Evolutionary conservation across 2,888 invertebrate species (phyloP).

Genomic region (Spilarctia lutea): DNA sequence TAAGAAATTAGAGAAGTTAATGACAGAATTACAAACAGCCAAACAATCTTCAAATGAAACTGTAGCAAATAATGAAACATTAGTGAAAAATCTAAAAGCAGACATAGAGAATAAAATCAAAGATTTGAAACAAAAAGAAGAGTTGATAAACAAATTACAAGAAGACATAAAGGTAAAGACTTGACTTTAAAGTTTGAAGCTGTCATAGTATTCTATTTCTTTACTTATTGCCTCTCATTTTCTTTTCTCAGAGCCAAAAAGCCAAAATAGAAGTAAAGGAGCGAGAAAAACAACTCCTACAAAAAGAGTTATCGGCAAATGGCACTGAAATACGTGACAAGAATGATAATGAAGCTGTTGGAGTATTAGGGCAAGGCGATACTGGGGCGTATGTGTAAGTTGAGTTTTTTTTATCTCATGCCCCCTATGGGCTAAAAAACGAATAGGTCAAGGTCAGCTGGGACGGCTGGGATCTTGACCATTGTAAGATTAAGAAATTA

Average conservation of each 20-base stretch:
- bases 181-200: background rate
- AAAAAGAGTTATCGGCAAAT: slow-evolving; percentile 70
- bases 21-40: slow-evolving; percentile 75
- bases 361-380: slow-evolving; percentile 73
- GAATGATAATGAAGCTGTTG: slow-evolving; percentile 76
- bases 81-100: slow-evolving; percentile 70
- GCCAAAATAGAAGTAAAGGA: slow-evolving; percentile 76
- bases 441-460: background rate
- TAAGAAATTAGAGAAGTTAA: slow-evolving; percentile 76
- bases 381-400: slow-evolving; percentile 68
- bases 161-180: slow-evolving; percentile 76
- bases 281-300: slow-evolving; percentile 72
- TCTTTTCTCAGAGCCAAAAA: slow-evolving; percentile 71
- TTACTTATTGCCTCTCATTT: slow-evolving; percentile 8
- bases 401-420: background rate
- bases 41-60: slow-evolving; percentile 73
- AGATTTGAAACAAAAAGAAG: slow-evolving; percentile 76
- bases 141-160: slow-evolving; percentile 71
- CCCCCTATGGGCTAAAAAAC: background rate
- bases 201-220: background rate
- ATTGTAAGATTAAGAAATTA: background rate
- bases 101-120: slow-evolving; percentile 76
- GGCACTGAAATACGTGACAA: slow-evolving; percentile 71
- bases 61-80: slow-evolving; percentile 70
- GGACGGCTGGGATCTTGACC: background rate